Evolutionary conservation across 2,113 vertebrate species (phyloP).

Genomic region (Coregonus clupeaformis): DNA sequence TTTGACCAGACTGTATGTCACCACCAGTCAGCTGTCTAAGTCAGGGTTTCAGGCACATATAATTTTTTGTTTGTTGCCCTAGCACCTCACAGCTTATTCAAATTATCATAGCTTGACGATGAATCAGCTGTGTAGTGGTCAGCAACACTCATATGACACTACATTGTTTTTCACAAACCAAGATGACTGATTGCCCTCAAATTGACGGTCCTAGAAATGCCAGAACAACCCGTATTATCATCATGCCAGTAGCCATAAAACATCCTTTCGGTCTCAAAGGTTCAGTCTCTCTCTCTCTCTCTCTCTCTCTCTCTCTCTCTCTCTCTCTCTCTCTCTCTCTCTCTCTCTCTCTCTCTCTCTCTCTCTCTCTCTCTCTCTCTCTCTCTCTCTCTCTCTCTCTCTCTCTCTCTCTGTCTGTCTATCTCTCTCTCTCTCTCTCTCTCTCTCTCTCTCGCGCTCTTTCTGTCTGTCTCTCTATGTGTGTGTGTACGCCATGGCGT

Average conservation of each 20-base stretch:
- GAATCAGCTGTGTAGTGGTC: background rate
- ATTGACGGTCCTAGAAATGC: background rate
- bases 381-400: slow-evolving; percentile 26
- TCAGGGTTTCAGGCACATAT: too few relatives aligned
- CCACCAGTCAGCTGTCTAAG: background rate
- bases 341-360: too few relatives aligned
- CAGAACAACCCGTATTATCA: slow-evolving; percentile 48
- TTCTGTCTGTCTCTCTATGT: too few relatives aligned
- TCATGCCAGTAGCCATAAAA: slow-evolving; percentile 60
- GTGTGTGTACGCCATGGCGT: background rate
- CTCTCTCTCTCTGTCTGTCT: background rate
- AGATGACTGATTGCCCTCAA: background rate
- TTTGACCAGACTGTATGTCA: background rate
- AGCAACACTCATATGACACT: background rate
- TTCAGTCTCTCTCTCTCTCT: slow-evolving; percentile 45
- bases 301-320: background rate
- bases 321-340: too few relatives aligned
- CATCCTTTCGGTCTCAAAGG: slow-evolving; percentile 58
- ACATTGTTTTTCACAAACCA: background rate
- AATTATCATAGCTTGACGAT: too few relatives aligned
- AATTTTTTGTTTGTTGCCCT: too few relatives aligned
- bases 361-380: too few relatives aligned
- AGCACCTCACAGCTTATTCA: too few relatives aligned
- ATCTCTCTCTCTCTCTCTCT: too few relatives aligned
- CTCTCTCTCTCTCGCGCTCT: too few relatives aligned